Evolutionary conservation across 2,888 invertebrate genomes (phyloP).

Genomic region (Phalera bucephala): DNA sequence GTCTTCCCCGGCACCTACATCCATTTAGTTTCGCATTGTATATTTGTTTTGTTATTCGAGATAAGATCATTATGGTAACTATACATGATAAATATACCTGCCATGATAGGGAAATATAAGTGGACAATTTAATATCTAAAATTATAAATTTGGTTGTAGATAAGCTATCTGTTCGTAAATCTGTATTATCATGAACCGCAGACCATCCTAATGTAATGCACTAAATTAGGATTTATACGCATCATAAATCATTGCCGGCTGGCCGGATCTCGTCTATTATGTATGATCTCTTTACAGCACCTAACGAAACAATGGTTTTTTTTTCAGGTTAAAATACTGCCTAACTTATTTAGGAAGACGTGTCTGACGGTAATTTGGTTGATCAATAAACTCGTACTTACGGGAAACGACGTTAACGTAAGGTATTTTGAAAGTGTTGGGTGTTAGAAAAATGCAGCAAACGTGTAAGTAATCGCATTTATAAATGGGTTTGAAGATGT

Average conservation of each 20-base stretch:
- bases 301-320: constrained; percentile 22
- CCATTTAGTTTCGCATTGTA: no score
- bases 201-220: constrained; percentile 50
- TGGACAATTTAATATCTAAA: no score
- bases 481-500: no score
- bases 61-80: no score
- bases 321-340: constrained; percentile 16
- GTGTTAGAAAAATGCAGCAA: no score
- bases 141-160: constrained; percentile 14
- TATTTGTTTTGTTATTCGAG: no score
- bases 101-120: no score
- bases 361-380: constrained; percentile 6
- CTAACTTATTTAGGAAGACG: constrained; percentile 8
- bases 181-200: constrained; percentile 45
- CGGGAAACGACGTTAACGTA: no score
- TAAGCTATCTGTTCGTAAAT: constrained; percentile 51
- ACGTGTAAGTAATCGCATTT: no score
- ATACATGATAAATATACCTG: background rate
- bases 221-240: constrained; percentile 57
- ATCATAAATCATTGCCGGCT: constrained; percentile 49
- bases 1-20: no score
- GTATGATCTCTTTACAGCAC: constrained; percentile 26
- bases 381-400: no score
- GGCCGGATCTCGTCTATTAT: constrained; percentile 44
- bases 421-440: no score